Evolutionary conservation across 2,797 vertebrate genomes (phyloP).

Genomic region (Malurus splendens): DNA sequence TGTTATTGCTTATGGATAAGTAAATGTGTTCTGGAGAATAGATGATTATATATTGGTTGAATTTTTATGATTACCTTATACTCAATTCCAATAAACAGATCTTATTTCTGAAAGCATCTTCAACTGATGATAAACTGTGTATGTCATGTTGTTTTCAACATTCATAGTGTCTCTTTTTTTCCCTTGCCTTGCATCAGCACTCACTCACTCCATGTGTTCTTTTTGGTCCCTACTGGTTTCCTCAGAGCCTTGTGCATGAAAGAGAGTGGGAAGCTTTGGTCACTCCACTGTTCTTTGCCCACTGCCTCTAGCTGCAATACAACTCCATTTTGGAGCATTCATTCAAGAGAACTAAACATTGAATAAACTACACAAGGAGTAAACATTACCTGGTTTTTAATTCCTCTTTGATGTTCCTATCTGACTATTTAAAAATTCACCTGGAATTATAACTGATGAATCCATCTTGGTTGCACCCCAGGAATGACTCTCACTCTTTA

Average conservation of each 20-base stretch:
- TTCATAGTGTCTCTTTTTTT: neutral
- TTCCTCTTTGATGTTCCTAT: neutral
- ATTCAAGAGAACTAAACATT: neutral
- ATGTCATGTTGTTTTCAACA: neutral
- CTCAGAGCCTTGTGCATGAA: neutral
- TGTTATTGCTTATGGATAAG: too few relatives aligned
- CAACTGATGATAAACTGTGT: neutral
- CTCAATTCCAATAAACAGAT: neutral
- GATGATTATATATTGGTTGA: neutral
- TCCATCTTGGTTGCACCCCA: neutral
- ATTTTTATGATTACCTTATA: neutral
- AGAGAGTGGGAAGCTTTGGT: neutral
- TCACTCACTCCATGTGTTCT: neutral
- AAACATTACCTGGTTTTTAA: neutral
- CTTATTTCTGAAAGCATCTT: conserved; percentile 6
- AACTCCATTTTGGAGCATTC: neutral
- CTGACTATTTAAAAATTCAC: neutral
- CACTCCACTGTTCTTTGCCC: neutral
- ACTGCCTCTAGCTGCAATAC: neutral
- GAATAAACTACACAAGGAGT: neutral
- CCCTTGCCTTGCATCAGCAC: neutral
- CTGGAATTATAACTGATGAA: neutral
- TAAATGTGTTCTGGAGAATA: neutral
- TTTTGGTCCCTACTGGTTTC: neutral
- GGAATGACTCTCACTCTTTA: neutral